Evolutionary conservation across 2,888 invertebrate species (phyloP), one percentile per base, ranked within the genome.

Genomic region (Cancer borealis): DNA sequence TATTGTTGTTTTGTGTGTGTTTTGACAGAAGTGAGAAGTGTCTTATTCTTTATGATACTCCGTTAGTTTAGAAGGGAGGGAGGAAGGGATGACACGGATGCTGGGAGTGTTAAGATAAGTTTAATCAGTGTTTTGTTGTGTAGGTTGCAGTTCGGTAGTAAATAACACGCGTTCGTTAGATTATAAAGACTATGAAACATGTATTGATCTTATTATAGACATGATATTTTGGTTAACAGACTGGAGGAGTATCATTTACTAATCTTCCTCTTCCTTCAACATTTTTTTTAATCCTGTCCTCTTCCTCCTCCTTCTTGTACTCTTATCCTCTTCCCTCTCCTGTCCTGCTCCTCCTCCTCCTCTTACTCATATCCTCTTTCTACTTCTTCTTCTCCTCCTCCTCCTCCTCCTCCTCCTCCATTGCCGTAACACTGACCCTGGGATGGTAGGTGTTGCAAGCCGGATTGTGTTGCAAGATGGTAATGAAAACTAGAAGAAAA

Each of bases 361-460:
- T 60, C 60, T 60, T 60, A 21, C 60, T 60, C 5, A 17, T 79
- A 2, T 84, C 39, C 39, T 66, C n/a, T 12, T 14, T 39, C 84
- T 39, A 14, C 84, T 84, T 14, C 84, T 12, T n/a, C 17, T 84
- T 17, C 5, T 39, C 39, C 39, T 39, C 84, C 17, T n/a, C 84
- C 17, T 8, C 39, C 39, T 39, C 84, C 12, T 39, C 79, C 12
- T 39, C 79, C 39, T 84, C 84, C 84, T 39, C 39, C 39, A 3
- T 39, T 39, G 30, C 84, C 84, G 84, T 39, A 84, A 84, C 84
- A 84, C 84, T 84, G 84, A 84, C 84, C 84, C 39, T 84, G 84
- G 39, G 12, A 84, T 30, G 39, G 5, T 4, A 84, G 12, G 39
- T 84, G 39, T 39, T 84, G 84, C 84, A 84, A 84, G 10, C 30